Base-by-base conservation (phyloP, 2,797 vertebrate genomes). In the Apogon talboti region DNA sequence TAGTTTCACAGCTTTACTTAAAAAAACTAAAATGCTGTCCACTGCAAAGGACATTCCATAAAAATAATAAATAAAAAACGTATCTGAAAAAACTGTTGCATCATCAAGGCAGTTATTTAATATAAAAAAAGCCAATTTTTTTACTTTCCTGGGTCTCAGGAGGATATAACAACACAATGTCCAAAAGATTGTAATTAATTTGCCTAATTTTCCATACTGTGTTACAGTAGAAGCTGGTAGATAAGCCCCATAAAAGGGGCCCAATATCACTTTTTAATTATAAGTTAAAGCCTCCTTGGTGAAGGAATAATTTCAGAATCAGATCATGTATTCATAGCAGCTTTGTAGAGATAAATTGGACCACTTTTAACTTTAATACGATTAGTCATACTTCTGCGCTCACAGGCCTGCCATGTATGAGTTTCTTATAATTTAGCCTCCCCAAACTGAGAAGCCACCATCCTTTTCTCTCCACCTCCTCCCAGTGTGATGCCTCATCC, bases 401-500 rank as follows among this genome's bases (percentile, higher is more conserved):
- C 72, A 46, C 38, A 67, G 19, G 40, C 56, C 55, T 42, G 38
- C 48, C 71, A 66, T 75, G 50, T 57, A 61, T 46, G 55, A 71
- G 37, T 55, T 74, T 7, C 56, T 69, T 82, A 71, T 68, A 68
- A 82, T 86, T 82, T 71, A 48, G 53, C 82, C 38, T 53, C 42
- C 59, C 44, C 60, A 67, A 76, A 78, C 18, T 66, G 37, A 86
- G 90, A 86, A 86, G 81, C 82, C 86, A 57, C 76, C 79, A 76
- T 84, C 68, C 58, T 77, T 73, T 75, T 68, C 70, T 71, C 72
- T 61, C 67, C 69, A n/a, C 71, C 61, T 75, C 74, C 63, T 75
- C 68, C 59, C 80, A 71, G 67, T 21, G 11, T 83, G 64, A 69
- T 38, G 63, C 74, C 63, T 88, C 76, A 80, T 67, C 72, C 61